Evolutionary conservation across 1,140 invertebrate species (phyloP).

Genomic region (Reticulitermes speratus): DNA sequence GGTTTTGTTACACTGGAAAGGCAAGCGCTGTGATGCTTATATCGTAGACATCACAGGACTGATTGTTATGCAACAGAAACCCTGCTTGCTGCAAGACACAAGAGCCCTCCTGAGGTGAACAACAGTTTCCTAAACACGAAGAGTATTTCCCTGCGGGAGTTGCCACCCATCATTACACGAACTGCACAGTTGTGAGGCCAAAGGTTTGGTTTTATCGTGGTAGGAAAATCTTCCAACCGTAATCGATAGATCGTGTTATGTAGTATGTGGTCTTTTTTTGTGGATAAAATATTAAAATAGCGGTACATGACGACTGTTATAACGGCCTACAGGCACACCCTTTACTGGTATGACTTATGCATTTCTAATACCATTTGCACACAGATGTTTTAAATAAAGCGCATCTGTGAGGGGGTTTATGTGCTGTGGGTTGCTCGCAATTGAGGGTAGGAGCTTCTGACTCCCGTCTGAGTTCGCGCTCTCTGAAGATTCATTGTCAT

Average conservation of each 20-base stretch:
- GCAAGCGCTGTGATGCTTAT: background rate
- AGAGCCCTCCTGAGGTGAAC: background rate
- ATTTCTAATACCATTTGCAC: background rate
- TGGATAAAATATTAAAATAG: conserved; percentile 3
- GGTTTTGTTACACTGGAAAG: background rate
- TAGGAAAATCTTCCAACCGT: background rate
- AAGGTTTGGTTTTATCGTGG: background rate
- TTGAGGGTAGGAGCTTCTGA: too few species aligned
- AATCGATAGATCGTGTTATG: background rate
- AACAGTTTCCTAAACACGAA: background rate
- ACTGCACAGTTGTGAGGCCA: background rate
- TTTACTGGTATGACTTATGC: background rate
- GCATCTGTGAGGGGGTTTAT: too few species aligned
- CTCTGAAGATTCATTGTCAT: too few species aligned
- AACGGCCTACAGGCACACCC: background rate
- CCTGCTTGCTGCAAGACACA: background rate
- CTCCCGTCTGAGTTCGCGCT: too few species aligned
- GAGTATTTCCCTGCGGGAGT: background rate
- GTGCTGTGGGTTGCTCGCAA: too few species aligned
- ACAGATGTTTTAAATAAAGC: too few species aligned
- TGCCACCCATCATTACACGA: conserved; percentile 12
- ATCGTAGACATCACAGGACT: background rate
- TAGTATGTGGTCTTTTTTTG: background rate
- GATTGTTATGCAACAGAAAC: background rate
- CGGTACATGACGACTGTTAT: background rate